phyloP scores from a whole-genome alignment of 2,888 invertebrate genomes.

The Drosophila gaucha region DNA sequence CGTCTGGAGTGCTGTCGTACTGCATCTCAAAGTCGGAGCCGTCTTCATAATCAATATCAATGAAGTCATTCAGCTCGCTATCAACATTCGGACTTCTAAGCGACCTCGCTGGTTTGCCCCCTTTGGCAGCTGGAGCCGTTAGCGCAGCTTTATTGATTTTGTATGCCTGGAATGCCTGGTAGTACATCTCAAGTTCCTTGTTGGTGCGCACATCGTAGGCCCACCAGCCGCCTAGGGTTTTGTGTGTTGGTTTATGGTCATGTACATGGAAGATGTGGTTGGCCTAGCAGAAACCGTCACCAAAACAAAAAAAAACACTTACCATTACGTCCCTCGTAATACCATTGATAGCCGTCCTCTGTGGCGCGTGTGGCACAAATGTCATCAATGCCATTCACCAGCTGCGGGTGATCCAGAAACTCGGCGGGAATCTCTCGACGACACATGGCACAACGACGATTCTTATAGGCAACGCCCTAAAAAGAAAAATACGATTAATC shows the following conservation, averaged over 20 bases:
- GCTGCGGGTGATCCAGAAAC: slow-evolving; percentile 93
- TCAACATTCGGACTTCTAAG: neutral
- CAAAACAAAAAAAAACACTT: slow-evolving; percentile 77
- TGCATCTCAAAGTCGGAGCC: slow-evolving; percentile 15
- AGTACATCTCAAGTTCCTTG: slow-evolving; percentile 92
- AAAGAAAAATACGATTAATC: neutral
- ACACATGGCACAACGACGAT: slow-evolving; percentile 96
- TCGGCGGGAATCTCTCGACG: slow-evolving; percentile 95
- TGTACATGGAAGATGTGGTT: slow-evolving; percentile 25
- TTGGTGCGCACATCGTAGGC: slow-evolving; percentile 96
- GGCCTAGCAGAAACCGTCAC: slow-evolving; percentile 46
- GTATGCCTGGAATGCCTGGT: slow-evolving; percentile 88
- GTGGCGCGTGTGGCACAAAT: slow-evolving; percentile 85
- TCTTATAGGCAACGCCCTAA: slow-evolving; percentile 93
- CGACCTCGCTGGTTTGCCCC: neutral
- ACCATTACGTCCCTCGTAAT: slow-evolving; percentile 97
- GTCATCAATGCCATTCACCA: slow-evolving; percentile 87
- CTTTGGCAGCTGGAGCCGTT: too few relatives aligned
- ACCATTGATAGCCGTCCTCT: slow-evolving; percentile 95
- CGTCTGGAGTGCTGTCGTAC: neutral
- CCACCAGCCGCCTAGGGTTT: slow-evolving; percentile 93
- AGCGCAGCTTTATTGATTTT: neutral
- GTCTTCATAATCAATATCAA: neutral
- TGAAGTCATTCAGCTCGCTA: neutral
- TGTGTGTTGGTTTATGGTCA: slow-evolving; percentile 42